These are phyloP conservation scores for Melitaea athalia DNA, from an alignment of 2,888 invertebrate genomes.

Conservation along the genomic window DNA sequence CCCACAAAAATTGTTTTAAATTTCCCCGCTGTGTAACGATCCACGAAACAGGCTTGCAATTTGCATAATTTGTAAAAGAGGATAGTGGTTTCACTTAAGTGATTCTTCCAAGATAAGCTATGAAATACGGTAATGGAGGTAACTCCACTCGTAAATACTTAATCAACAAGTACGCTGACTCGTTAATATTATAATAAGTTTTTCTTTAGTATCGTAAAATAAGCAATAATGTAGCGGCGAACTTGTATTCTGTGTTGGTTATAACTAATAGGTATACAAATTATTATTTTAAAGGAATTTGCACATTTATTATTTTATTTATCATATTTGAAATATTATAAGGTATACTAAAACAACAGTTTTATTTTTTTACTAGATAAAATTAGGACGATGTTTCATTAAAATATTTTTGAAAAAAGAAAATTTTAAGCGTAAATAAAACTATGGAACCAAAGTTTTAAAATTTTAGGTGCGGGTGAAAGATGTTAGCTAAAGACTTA, in stretches of 20 bases:
- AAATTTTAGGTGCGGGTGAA: no score
- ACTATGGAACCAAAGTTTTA: no score
- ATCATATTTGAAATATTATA: no score
- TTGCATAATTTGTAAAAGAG: constrained; percentile 48
- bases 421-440: no score
- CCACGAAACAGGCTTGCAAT: constrained; percentile 46
- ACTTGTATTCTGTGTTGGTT: background rate
- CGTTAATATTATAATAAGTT: constrained; percentile 7
- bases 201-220: constrained; percentile 5
- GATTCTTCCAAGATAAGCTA: constrained; percentile 40
- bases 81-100: constrained; percentile 41
- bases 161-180: constrained; percentile 34
- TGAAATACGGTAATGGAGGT: constrained; percentile 30
- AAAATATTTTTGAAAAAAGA: no score
- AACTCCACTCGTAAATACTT: constrained; percentile 27
- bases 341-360: no score
- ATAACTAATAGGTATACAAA: no score
- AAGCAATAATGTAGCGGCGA: background rate
- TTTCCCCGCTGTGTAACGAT: constrained; percentile 46
- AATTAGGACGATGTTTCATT: no score
- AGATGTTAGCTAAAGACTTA: no score
- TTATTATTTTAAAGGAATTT: no score
- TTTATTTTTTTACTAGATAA: no score
- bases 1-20: constrained; percentile 62
- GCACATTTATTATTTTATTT: no score